A percentile compares a stretch with the other conserved stretches of the same genome.
These are phyloP conservation scores for Phodopus roborovskii DNA, from an alignment of 2,113 vertebrate genomes.

Conservation along the genomic window DNA sequence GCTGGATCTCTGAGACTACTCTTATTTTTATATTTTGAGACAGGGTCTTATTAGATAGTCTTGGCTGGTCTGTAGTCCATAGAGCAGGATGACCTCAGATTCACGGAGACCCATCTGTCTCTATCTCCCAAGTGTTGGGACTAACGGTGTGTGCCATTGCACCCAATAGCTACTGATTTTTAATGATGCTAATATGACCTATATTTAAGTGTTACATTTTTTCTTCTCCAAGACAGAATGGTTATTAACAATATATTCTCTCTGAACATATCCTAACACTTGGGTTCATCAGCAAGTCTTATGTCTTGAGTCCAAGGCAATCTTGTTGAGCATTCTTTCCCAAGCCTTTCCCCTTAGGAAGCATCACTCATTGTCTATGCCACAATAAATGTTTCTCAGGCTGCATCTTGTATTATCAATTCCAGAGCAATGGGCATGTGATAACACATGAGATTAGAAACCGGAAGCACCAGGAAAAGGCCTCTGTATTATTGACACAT, in stretches of 20 bases:
- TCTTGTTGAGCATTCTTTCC: conserved; percentile 19
- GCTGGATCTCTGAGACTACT: background rate
- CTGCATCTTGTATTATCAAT: background rate
- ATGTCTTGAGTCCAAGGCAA: background rate
- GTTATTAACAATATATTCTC: conserved; percentile 16
- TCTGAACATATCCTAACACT: background rate
- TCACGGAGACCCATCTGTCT: background rate
- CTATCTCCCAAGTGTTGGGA: background rate
- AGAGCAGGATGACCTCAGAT: background rate
- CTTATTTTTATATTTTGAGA: background rate
- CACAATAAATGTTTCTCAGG: background rate
- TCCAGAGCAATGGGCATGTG: background rate
- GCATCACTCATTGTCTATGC: background rate
- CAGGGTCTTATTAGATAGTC: background rate
- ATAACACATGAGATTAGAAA: background rate
- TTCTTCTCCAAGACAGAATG: background rate
- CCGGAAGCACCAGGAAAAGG: background rate
- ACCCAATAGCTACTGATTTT: background rate
- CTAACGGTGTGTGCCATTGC: background rate
- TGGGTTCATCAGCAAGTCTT: conserved; percentile 5
- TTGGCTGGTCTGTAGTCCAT: background rate
- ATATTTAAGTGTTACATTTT: background rate
- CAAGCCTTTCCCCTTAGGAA: conserved; percentile 10
- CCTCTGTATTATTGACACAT: background rate
- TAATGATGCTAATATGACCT: background rate